Evolutionary conservation across 2,888 invertebrate species (phyloP).

Genomic region (Dolomedes plantarius): DNA sequence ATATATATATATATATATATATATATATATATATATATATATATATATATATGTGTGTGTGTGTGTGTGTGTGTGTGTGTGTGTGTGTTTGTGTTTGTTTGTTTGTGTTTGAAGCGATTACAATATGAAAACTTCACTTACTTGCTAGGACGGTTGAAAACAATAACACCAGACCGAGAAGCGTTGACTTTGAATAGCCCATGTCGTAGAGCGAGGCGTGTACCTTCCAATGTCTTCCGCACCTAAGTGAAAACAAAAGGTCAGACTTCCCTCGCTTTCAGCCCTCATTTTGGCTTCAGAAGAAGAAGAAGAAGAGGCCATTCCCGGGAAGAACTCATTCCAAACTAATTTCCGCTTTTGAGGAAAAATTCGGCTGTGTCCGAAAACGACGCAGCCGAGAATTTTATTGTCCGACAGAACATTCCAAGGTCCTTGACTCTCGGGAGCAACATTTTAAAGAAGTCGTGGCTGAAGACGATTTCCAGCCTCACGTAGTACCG

Average conservation of each 20-base stretch:
- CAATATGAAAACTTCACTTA: no score
- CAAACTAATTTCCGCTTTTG: background rate
- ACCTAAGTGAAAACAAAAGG: background rate
- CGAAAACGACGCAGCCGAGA: conserved; percentile 6
- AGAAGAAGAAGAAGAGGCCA: no score
- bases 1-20: no score
- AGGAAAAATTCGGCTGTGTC: background rate
- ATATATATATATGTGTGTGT: no score
- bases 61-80: no score
- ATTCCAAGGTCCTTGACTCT: conserved; percentile 62
- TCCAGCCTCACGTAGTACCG: background rate
- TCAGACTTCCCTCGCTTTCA: background rate
- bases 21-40: no score
- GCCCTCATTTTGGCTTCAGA: background rate
- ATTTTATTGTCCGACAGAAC: conserved; percentile 32
- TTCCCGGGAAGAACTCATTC: background rate
- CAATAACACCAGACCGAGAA: background rate
- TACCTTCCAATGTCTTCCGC: background rate
- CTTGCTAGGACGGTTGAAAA: background rate
- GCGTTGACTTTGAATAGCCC: background rate
- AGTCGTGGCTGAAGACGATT: background rate
- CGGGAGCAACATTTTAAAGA: background rate
- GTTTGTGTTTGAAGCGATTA: no score
- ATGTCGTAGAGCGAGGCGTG: background rate
- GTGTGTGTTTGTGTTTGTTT: no score